Evolutionary conservation across 2,797 vertebrate genomes (phyloP).

Genomic region (Melanotaenia nigrans): DNA sequence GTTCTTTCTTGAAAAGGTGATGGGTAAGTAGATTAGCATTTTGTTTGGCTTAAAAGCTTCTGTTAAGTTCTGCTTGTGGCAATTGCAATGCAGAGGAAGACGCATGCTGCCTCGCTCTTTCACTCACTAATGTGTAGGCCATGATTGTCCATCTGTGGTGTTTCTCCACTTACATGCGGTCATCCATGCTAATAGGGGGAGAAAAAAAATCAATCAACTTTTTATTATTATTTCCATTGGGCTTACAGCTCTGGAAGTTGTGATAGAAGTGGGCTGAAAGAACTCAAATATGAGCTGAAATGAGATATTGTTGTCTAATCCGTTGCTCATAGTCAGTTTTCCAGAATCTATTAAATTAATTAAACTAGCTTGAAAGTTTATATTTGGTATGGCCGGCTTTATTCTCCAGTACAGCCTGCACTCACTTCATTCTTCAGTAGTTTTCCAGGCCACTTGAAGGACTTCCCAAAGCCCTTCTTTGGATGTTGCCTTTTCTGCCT

Average conservation of each 20-base stretch:
- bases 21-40: conserved; percentile 22
- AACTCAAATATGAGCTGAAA: background rate
- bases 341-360: too few species aligned
- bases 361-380: background rate
- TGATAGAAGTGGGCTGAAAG: background rate
- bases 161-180: conserved; percentile 10
- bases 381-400: background rate
- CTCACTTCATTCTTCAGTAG: too few species aligned
- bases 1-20: conserved; percentile 15
- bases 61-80: background rate
- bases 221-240: background rate
- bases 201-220: conserved; percentile 4
- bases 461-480: too few species aligned
- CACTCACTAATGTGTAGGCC: conserved; percentile 9
- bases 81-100: conserved; percentile 1
- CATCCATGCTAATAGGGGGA: background rate
- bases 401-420: background rate
- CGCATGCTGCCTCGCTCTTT: background rate
- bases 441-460: too few species aligned
- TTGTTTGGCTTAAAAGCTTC: background rate
- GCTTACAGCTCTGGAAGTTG: background rate
- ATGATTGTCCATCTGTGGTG: conserved; percentile 3
- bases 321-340: background rate
- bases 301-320: background rate
- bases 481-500: too few species aligned